Evolutionary conservation across 2,797 vertebrate species (phyloP).

Genomic region (Brachymystax lenok): DNA sequence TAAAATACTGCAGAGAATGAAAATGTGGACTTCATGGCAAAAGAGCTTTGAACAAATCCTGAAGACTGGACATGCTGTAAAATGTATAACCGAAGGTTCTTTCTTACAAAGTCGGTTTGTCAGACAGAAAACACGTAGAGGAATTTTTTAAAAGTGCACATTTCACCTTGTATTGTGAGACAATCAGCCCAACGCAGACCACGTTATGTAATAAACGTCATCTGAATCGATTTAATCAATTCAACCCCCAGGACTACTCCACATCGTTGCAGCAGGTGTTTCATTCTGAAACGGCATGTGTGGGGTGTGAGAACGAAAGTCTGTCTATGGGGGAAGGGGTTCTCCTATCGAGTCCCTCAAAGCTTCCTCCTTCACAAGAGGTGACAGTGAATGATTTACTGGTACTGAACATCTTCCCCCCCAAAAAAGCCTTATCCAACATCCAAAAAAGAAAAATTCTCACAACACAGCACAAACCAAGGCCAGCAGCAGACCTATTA

Average conservation of each 20-base stretch:
- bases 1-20: neutral
- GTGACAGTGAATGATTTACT: constrained; percentile 73
- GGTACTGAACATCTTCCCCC: constrained; percentile 44
- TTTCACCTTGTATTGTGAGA: neutral
- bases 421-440: constrained; percentile 52
- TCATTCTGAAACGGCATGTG: constrained; percentile 55
- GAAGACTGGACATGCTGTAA: neutral
- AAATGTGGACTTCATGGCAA: neutral
- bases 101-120: no score
- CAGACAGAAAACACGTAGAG: neutral
- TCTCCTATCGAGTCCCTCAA: constrained; percentile 20
- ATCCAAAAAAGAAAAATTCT: constrained; percentile 58
- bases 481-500: constrained; percentile 29
- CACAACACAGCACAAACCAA: constrained; percentile 19
- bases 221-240: neutral
- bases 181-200: no score
- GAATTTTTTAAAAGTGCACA: neutral
- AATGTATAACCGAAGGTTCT: neutral
- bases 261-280: constrained; percentile 65
- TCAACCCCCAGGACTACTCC: constrained; percentile 16
- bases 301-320: constrained; percentile 36
- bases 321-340: constrained; percentile 18
- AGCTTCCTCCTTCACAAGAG: constrained; percentile 21
- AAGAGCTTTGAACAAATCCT: neutral
- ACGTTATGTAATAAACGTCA: constrained; percentile 12